Conservation (phyloP, 2,797 vertebrate genomes). For the Borostomias antarcticus region DNA sequence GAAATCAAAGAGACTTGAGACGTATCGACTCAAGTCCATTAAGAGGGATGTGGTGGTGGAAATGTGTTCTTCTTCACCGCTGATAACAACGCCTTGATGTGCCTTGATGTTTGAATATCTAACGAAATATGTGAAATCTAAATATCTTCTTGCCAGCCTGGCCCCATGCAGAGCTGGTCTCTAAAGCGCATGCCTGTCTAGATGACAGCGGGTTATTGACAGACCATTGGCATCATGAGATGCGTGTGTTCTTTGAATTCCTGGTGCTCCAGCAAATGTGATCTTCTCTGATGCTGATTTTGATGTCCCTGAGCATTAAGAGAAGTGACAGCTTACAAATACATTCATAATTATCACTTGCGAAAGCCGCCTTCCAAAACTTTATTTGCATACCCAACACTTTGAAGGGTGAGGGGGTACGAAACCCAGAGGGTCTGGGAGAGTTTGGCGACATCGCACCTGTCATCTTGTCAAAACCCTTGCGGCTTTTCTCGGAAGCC, state of each 20-base stretch:
- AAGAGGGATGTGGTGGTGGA: conserved; percentile 60
- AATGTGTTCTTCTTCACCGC: conserved; percentile 57
- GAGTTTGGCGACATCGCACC: conserved; percentile 69
- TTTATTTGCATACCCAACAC: conserved; percentile 80
- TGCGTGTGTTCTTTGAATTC: conserved; percentile 74
- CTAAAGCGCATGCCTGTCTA: conserved; percentile 77
- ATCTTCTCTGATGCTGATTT: conserved; percentile 81
- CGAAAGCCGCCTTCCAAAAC: conserved; percentile 74
- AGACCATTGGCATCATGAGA: conserved; percentile 75
- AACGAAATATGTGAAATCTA: conserved; percentile 68
- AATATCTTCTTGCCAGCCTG: conserved; percentile 75
- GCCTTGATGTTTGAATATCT: conserved; percentile 70
- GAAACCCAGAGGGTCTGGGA: conserved; percentile 74
- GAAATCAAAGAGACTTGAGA: conserved; percentile 58
- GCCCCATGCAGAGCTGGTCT: conserved; percentile 69
- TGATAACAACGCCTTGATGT: conserved; percentile 65
- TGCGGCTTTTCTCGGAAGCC: conserved; percentile 68
- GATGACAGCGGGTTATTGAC: conserved; percentile 82
- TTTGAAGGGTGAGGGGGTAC: conserved; percentile 72
- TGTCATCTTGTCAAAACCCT: conserved; percentile 76
- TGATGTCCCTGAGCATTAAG: conserved; percentile 84
- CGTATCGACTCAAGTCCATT: conserved; percentile 53
- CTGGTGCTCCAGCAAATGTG: conserved; percentile 75
- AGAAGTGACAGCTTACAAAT: conserved; percentile 87
- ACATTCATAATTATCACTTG: conserved; percentile 86